Evolutionary conservation across 2,113 vertebrate species (phyloP).

Genomic region (Lanius collurio): DNA sequence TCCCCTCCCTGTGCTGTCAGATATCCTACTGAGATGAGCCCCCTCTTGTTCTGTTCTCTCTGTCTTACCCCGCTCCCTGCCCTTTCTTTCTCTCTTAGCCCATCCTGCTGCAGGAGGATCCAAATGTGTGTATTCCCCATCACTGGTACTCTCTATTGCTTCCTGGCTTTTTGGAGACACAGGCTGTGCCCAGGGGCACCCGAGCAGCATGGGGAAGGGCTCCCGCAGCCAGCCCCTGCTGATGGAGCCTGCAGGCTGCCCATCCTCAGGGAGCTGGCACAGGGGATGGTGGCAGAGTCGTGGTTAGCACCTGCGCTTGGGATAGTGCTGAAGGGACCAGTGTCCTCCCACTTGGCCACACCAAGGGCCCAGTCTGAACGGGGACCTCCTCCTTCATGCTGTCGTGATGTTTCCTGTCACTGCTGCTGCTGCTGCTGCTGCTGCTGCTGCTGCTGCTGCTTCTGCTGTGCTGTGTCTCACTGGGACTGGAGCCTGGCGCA

Average conservation of each 20-base stretch:
- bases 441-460: slow-evolving; percentile 7
- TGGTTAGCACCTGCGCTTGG: background rate
- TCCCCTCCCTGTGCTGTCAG: background rate
- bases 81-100: slow-evolving; percentile 72
- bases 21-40: slow-evolving; percentile 53
- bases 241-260: background rate
- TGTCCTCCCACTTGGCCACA: background rate
- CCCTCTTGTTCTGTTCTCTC: slow-evolving; percentile 74
- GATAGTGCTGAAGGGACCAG: background rate
- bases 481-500: background rate
- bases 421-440: slow-evolving; percentile 21
- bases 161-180: slow-evolving; percentile 49
- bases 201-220: slow-evolving; percentile 39
- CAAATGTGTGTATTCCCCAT: slow-evolving; percentile 82
- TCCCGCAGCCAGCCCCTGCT: background rate
- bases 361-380: background rate
- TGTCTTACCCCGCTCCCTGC: slow-evolving; percentile 55
- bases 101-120: slow-evolving; percentile 79
- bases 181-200: slow-evolving; percentile 18
- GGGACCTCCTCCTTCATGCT: slow-evolving; percentile 28
- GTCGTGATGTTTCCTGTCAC: background rate
- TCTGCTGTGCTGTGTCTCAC: background rate
- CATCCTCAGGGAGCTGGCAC: background rate
- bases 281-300: rapidly evolving
- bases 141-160: slow-evolving; percentile 65